Percentiles rank a stretch among this genome's conserved stretches.
Conservation (phyloP, 2,797 vertebrate genomes). For the Hipposideros larvatus region DNA sequence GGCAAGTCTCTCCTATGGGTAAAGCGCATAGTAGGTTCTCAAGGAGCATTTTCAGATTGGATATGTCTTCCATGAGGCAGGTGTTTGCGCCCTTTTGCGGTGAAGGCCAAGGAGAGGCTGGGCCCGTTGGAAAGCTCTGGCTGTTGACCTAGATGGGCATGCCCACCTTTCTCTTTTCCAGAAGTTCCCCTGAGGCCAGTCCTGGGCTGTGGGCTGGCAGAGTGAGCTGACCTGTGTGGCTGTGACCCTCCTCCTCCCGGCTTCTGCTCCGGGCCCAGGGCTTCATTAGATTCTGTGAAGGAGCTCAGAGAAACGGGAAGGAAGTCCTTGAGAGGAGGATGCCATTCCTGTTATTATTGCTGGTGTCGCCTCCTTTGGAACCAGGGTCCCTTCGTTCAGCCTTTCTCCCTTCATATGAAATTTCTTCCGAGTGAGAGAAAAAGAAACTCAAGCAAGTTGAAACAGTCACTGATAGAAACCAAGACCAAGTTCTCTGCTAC, state of each 20-base stretch:
- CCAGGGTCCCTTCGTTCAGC: not conserved
- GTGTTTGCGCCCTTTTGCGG: not conserved
- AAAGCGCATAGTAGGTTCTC: not conserved
- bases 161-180: not conserved
- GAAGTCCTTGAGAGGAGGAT: not conserved
- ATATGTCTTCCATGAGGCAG: not conserved
- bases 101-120: not conserved
- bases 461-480: not conserved
- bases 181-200: not conserved
- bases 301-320: not conserved
- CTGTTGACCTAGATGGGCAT: rapidly evolving
- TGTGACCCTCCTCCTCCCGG: not conserved
- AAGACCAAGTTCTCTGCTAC: not conserved
- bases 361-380: not conserved
- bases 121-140: not conserved
- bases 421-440: not conserved
- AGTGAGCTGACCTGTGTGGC: rapidly evolving
- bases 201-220: not conserved
- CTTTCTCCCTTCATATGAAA: not conserved
- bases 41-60: not conserved
- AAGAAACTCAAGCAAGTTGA: not conserved
- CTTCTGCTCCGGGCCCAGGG: not conserved
- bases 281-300: not conserved
- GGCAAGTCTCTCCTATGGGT: not conserved
- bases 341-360: not conserved